Evolutionary conservation across 2,888 invertebrate genomes (phyloP).

Genomic region (Apoda limacodes): DNA sequence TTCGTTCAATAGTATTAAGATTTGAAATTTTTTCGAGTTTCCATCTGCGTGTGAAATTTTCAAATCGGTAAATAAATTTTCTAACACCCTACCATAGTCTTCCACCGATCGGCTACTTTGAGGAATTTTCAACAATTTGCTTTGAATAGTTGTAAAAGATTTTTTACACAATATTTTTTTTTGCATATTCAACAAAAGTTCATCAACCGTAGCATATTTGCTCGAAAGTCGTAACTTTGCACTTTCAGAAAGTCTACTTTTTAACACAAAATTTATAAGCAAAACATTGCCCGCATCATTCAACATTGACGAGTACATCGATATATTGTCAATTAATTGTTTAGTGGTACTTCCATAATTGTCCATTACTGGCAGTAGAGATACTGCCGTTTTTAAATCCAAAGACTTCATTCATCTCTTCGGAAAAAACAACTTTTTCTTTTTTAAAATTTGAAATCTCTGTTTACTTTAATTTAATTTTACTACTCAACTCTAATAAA

Average conservation of each 20-base stretch:
- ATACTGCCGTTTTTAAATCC: too few relatives aligned
- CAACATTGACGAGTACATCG: constrained; percentile 3
- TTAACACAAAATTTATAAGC: constrained; percentile 11
- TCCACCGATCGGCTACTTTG: constrained; percentile 7
- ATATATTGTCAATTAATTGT: too few relatives aligned
- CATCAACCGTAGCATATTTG: constrained; percentile 1
- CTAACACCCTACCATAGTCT: constrained; percentile 10
- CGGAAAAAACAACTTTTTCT: too few relatives aligned
- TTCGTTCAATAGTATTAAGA: constrained; percentile 13
- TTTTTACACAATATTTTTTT: constrained; percentile 5
- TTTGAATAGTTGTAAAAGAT: constrained; percentile 8
- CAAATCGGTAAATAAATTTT: constrained; percentile 12
- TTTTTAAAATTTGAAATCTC: too few relatives aligned
- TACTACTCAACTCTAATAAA: too few relatives aligned
- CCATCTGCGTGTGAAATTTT: constrained; percentile 14
- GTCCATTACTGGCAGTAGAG: too few relatives aligned
- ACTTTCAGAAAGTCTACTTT: constrained; percentile 6
- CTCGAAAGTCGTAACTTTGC: constrained; percentile 7
- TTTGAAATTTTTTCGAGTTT: constrained; percentile 2
- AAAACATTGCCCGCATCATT: constrained; percentile 1
- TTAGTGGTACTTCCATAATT: too few relatives aligned
- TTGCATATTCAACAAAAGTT: constrained; percentile 3
- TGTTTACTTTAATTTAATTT: too few relatives aligned
- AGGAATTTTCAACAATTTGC: constrained; percentile 2
- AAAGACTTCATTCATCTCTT: too few relatives aligned